A percentile compares a stretch with the other conserved stretches of the same genome.
These are phyloP conservation scores for Engraulis encrasicolus DNA, from an alignment of 2,113 vertebrate species.

Conservation along the genomic window DNA sequence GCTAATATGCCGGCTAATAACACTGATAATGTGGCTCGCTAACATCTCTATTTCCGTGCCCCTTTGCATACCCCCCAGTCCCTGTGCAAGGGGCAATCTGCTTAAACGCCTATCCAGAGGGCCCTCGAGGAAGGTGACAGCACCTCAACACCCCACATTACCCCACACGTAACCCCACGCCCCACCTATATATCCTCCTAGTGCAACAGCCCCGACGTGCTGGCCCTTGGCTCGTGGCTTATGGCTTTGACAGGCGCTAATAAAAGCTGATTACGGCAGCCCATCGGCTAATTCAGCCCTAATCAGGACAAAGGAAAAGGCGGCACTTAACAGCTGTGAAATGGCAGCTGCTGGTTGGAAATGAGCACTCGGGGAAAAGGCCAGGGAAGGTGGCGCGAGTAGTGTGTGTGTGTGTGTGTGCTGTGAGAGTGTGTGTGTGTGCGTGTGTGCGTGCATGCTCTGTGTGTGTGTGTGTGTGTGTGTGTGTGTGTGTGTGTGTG, in stretches of 20 bases:
- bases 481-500: no score
- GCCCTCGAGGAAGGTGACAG: neutral
- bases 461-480: no score
- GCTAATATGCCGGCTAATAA: conserved; percentile 63
- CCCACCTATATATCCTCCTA: no score
- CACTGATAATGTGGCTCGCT: conserved; percentile 66
- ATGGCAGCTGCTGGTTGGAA: conserved; percentile 72
- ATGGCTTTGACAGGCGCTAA: conserved; percentile 75
- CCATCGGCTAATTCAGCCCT: conserved; percentile 80
- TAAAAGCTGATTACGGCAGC: conserved; percentile 83
- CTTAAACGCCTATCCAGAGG: neutral
- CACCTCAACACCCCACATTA: neutral
- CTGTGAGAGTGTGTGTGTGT: no score
- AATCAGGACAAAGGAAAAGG: conserved; percentile 78
- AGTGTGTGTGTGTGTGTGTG: no score
- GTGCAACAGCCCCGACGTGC: conserved; percentile 62
- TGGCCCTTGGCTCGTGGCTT: conserved; percentile 50
- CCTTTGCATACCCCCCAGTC: conserved; percentile 56
- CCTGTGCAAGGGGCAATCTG: conserved; percentile 59
- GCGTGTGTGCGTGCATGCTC: no score
- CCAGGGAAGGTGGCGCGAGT: conserved; percentile 52
- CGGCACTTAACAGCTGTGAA: conserved; percentile 81
- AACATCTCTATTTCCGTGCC: conserved; percentile 33
- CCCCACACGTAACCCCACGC: conserved; percentile 36
- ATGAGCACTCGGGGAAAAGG: conserved; percentile 73